Evolutionary conservation across 2,113 vertebrate species (phyloP), one percentile per base, ranked within the genome.

Genomic region (Amphiprion ocellaris): DNA sequence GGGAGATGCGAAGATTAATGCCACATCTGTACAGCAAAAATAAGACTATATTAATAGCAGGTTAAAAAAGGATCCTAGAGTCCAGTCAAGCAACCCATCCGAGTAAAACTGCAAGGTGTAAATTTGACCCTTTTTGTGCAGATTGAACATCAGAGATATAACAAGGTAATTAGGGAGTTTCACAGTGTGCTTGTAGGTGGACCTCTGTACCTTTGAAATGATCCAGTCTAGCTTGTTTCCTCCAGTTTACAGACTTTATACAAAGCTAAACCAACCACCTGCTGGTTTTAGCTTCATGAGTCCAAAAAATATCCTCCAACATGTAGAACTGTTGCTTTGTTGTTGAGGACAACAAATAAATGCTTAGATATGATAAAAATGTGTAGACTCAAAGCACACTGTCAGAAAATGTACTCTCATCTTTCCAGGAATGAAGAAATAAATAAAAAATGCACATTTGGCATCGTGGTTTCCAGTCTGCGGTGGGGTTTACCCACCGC

Each of bases 401-500:
- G 10, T 61, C 44, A 28, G 50, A 85, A 85, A 53, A 39, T 56
- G 54, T 1, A 0, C 50, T 12, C 19, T 19, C 4, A 1, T 63
- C 47, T 76, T 55, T 24, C 60, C 14, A 61, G 49, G 28, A 41
- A 24, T 76, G 23, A n/a, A 17, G 5, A 50, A n/a, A 50, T 26
- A 26, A n/a, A 44, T 3, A 44, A 84, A 62, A 77, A 50, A 70
- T 37, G 26, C 39, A 55, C 26, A 11, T 17, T 56, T 17, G 60
- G 41, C 26, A 26, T 53, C 73, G 69, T 15, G 19, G 37, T 46
- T 80, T 77, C 21, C 15, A 17, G 16, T 69, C 61, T 69, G 59
- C 53, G 4, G 61, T 72, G n/a, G 14, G 30, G 49, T 79, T 77
- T 54, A 52, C 68, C 82, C 82, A 59, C 60, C 47, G 69, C 80